Percentiles rank a stretch among this genome's conserved stretches.
phyloP scores from a whole-genome alignment of 2,888 invertebrate genomes.

The Epistrophella euchroma region DNA sequence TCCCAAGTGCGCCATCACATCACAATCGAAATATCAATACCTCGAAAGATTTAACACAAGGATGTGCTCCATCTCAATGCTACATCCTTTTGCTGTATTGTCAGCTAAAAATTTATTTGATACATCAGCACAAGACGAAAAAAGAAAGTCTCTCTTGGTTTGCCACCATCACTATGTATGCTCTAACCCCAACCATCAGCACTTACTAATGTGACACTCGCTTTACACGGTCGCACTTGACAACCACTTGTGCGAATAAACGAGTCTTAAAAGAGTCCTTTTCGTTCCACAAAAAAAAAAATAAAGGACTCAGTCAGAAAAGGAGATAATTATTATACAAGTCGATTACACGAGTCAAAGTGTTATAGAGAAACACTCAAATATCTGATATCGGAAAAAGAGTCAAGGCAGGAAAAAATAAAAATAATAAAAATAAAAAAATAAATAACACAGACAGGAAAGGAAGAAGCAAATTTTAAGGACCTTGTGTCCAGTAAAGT shows the following conservation, averaged over 20 bases:
- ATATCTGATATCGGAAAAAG: slow-evolving; percentile 51
- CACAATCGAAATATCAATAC: slow-evolving; percentile 83
- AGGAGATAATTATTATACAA: slow-evolving; percentile 74
- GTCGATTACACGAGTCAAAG: slow-evolving; percentile 72
- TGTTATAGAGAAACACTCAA: slow-evolving; percentile 56
- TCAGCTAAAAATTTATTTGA: slow-evolving; percentile 78
- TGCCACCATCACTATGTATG: slow-evolving; percentile 10
- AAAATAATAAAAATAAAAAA: slow-evolving; percentile 4
- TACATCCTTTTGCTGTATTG: slow-evolving; percentile 71
- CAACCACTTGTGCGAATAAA: slow-evolving; percentile 73
- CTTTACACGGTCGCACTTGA: slow-evolving; percentile 69
- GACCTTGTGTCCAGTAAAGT: slow-evolving; percentile 66
- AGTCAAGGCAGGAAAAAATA: slow-evolving; percentile 2
- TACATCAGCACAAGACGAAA: slow-evolving; percentile 77
- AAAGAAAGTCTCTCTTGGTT: slow-evolving; percentile 24
- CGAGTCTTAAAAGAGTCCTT: slow-evolving; percentile 48
- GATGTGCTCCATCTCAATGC: slow-evolving; percentile 60
- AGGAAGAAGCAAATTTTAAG: slow-evolving; percentile 45
- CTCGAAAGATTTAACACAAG: slow-evolving; percentile 80
- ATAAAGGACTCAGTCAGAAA: slow-evolving; percentile 46
- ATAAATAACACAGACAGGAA: slow-evolving; percentile 3
- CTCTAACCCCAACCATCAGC: neutral
- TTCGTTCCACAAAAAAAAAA: slow-evolving; percentile 25
- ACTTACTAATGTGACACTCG: slow-evolving; percentile 53
- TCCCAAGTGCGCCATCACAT: slow-evolving; percentile 76